Percentiles rank a stretch among this genome's conserved stretches.
Evolutionary conservation across 2,113 vertebrate species (phyloP).

Genomic region (Sisor rabdophorus): DNA sequence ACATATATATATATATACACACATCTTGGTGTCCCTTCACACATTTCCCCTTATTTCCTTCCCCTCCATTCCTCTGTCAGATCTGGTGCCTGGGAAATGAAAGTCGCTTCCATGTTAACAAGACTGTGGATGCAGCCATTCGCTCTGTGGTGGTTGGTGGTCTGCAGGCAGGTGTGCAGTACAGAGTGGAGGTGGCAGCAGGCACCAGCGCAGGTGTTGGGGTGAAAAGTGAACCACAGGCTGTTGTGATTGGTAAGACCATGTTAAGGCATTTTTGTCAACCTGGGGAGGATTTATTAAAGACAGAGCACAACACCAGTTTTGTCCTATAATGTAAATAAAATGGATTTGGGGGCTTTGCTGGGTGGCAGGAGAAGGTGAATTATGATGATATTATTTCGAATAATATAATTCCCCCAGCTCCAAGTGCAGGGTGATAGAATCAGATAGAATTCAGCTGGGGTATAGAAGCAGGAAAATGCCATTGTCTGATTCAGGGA

Average conservation of each 20-base stretch:
- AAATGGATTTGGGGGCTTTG: neutral
- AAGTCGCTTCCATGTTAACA: constrained; percentile 96
- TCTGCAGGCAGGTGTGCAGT: constrained; percentile 89
- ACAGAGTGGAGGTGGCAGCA: constrained; percentile 93
- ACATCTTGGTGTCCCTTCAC: constrained; percentile 46
- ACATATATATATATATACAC: too few relatives aligned
- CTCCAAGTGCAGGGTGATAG: neutral
- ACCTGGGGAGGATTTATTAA: constrained; percentile 67
- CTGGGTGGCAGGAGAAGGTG: neutral
- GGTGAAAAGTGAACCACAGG: constrained; percentile 91
- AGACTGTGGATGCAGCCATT: constrained; percentile 94
- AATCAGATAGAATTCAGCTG: constrained; percentile 2
- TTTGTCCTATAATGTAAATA: neutral
- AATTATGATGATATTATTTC: constrained; percentile 2
- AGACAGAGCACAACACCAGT: neutral
- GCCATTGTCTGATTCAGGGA: neutral
- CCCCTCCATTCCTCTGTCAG: constrained; percentile 62
- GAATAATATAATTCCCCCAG: neutral
- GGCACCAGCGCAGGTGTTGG: constrained; percentile 92
- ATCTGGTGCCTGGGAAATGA: constrained; percentile 98
- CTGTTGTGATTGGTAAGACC: constrained; percentile 83
- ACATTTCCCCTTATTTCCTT: constrained; percentile 13
- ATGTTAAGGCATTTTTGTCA: constrained; percentile 86
- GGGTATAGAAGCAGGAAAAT: neutral
- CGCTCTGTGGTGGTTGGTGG: constrained; percentile 95